Base-by-base conservation (phyloP, 2,113 vertebrate species). In the Promerops cafer region DNA sequence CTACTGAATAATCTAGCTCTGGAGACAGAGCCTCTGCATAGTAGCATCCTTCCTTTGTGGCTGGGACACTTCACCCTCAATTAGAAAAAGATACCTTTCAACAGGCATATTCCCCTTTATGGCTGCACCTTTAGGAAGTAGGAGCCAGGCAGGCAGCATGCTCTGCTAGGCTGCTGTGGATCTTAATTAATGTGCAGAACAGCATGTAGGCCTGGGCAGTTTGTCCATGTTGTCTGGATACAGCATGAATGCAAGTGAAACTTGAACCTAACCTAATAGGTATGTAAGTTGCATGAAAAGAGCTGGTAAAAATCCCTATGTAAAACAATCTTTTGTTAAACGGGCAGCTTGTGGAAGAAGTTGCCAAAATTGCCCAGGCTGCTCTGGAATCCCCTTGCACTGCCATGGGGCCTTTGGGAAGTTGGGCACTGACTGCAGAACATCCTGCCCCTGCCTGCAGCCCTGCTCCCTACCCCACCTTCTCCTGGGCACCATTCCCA, bases 341-440 rank as follows among this genome's bases (percentile, higher is more conserved):
- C 2, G 20, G 45, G 53, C 5, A 6, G 47, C 33, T 86, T 52
- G 24, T 40, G 87, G 60, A 53, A 77, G 18, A 47, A 6, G 16
- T 35, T 77, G 27, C 20, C 70, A 52, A 74, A 77, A 33, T 61
- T 79, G 31, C 24, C 71, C 45, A 69, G 47, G 50, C 13, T 88
- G 60, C 33, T 54, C 52, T 49, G 40, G 50, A 85, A 61, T 39
- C 6, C 50, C 35, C n/a, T 50, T 31, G 30, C 13, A 52, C 11
- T 1, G 4, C 52, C n/a, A 6, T 1, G 19, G 31, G 35, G 40
- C 18, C 6, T 3, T 3, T 4, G 0, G n/a, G 44, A n/a, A 90
- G 59, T 31, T 23, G 4, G 3, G 31, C 60, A 53, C 18, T 33
- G 21, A 9, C 18, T 47, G 39, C 49, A 68, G 37, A 60, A 33